Conservation (phyloP, 2,113 vertebrate genomes). For the Planiliza haematocheilus region DNA sequence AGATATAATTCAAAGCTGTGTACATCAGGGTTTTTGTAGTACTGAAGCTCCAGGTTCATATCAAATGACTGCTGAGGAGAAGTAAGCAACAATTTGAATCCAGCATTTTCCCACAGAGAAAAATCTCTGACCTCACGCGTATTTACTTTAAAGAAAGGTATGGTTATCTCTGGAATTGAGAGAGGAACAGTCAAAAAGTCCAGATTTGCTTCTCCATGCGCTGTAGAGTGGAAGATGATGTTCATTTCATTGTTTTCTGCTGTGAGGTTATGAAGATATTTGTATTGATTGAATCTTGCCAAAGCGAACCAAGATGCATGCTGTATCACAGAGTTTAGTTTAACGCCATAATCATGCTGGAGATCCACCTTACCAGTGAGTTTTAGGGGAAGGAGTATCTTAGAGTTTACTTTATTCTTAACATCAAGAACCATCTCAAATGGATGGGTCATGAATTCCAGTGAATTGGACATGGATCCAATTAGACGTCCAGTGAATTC, state of each 20-base stretch:
- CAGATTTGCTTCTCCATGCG: conserved; percentile 92
- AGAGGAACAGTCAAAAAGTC: conserved; percentile 91
- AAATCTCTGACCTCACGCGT: conserved; percentile 84
- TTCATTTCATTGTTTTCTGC: conserved; percentile 84
- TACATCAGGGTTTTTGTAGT: conserved; percentile 90
- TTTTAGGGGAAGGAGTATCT: conserved; percentile 90
- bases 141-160: conserved; percentile 84
- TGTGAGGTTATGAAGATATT: conserved; percentile 88
- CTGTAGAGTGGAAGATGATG: conserved; percentile 76
- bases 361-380: conserved; percentile 91
- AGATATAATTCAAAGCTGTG: conserved; percentile 85
- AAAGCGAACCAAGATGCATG: conserved; percentile 82
- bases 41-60: conserved; percentile 87
- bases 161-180: conserved; percentile 85
- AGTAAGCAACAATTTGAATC: conserved; percentile 87
- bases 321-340: conserved; percentile 86
- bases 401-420: conserved; percentile 89
- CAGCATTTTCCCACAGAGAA: conserved; percentile 91
- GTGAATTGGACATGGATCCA: conserved; percentile 88
- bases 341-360: conserved; percentile 86
- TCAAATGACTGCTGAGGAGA: conserved; percentile 92
- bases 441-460: conserved; percentile 84
- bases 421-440: conserved; percentile 85
- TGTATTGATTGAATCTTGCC: conserved; percentile 95
- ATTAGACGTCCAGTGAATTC: conserved; percentile 83